Evolutionary conservation across 2,113 vertebrate species (phyloP).

Genomic region (Trochalopteron elliotii): DNA sequence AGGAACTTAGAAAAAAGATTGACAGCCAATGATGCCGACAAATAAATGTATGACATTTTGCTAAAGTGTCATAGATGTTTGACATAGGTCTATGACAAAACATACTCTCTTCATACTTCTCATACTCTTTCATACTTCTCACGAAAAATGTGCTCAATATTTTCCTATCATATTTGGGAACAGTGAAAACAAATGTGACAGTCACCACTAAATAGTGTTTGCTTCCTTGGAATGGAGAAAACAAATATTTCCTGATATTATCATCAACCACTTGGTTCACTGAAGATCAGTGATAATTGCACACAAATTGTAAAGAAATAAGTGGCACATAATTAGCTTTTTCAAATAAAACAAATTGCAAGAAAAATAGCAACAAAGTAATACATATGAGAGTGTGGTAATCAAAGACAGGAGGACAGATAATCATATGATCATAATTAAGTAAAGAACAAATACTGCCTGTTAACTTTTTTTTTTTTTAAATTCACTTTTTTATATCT

Average conservation of each 20-base stretch:
- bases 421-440: not conserved
- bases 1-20: not conserved
- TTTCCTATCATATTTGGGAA: not conserved
- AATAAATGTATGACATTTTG: not conserved
- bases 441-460: not conserved
- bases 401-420: conserved; percentile 33
- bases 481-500: not conserved
- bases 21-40: not conserved
- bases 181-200: not conserved
- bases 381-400: not conserved
- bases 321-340: conserved; percentile 11
- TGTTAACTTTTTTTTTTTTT: not conserved
- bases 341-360: conserved; percentile 53
- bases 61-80: not conserved
- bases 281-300: conserved; percentile 23
- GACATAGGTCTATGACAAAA: not conserved
- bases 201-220: not conserved
- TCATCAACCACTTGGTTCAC: not conserved
- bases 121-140: too few species aligned
- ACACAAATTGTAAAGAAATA: conserved; percentile 27
- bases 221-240: not conserved
- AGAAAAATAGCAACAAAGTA: conserved; percentile 31
- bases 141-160: too few species aligned
- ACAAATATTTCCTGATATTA: not conserved
- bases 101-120: too few species aligned